phyloP scores from a whole-genome alignment of 2,888 invertebrate genomes.

The Pasiphila rectangulata region DNA sequence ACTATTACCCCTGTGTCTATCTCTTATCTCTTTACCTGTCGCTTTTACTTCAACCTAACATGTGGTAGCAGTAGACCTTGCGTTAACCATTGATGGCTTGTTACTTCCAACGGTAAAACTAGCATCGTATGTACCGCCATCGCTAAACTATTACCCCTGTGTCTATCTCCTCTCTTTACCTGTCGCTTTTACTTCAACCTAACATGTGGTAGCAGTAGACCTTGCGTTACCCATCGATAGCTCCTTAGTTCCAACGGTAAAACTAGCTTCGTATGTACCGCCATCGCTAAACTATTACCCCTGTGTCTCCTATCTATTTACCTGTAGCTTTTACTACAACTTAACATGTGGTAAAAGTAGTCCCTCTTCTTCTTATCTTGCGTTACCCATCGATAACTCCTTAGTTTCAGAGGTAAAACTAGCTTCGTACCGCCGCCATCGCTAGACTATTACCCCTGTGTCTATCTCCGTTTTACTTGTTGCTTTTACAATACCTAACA shows the following conservation, averaged over 20 bases:
- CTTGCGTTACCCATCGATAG: too few species aligned
- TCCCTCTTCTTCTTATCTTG: too few species aligned
- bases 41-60: background rate
- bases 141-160: conserved; percentile 37
- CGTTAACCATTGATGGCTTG: too few species aligned
- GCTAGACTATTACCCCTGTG: conserved; percentile 38
- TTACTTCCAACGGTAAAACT: conserved; percentile 77
- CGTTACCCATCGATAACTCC: too few species aligned
- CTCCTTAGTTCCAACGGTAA: conserved; percentile 79
- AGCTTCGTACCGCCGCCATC: conserved; percentile 71
- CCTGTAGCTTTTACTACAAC: background rate
- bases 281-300: conserved; percentile 40
- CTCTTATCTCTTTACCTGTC: conserved; percentile 3
- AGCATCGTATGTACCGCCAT: conserved; percentile 73
- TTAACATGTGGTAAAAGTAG: too few species aligned
- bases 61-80: too few species aligned
- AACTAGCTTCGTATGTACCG: conserved; percentile 74
- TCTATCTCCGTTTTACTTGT: conserved; percentile 12
- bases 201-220: too few species aligned
- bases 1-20: conserved; percentile 33
- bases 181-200: background rate
- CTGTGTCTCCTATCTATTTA: conserved; percentile 26
- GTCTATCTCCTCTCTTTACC: conserved; percentile 15
- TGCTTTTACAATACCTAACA: background rate
- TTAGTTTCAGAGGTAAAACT: conserved; percentile 77